Evolutionary conservation across 2,888 invertebrate species (phyloP).

Genomic region (Anticlea derivata): DNA sequence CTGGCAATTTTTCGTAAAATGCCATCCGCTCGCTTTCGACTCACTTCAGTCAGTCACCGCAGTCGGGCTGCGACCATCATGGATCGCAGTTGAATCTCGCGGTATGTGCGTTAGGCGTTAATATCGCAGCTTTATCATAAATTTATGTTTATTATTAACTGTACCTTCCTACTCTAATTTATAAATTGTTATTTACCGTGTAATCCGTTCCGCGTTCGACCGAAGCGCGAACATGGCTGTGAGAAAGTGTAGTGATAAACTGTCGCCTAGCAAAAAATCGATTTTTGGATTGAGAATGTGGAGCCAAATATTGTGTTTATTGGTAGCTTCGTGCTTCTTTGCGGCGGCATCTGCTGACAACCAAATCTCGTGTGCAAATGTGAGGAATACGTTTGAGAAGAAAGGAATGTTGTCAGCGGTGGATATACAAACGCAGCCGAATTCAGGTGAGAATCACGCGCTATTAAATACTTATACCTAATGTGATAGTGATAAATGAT

Average conservation of each 20-base stretch:
- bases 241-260: slow-evolving; percentile 79
- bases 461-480: slow-evolving; percentile 45
- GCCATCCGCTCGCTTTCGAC: slow-evolving; percentile 47
- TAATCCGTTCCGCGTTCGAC: slow-evolving; percentile 46
- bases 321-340: slow-evolving; percentile 68
- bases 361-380: slow-evolving; percentile 77
- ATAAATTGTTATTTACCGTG: slow-evolving; percentile 54
- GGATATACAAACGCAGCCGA: slow-evolving; percentile 77
- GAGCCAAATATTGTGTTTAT: slow-evolving; percentile 75
- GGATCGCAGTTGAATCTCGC: slow-evolving; percentile 70
- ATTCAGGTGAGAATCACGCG: slow-evolving; percentile 78
- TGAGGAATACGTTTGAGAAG: slow-evolving; percentile 76
- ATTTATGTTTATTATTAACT: slow-evolving; percentile 32
- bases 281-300: slow-evolving; percentile 78
- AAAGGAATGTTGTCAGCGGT: slow-evolving; percentile 77
- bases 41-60: slow-evolving; percentile 54
- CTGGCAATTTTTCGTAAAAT: slow-evolving; percentile 29
- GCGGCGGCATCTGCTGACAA: slow-evolving; percentile 61
- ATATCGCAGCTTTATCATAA: slow-evolving; percentile 46
- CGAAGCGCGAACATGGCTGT: slow-evolving; percentile 70
- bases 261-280: slow-evolving; percentile 81
- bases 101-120: slow-evolving; percentile 52
- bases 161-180: slow-evolving; percentile 61
- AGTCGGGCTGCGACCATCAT: slow-evolving; percentile 76
- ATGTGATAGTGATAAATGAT: slow-evolving; percentile 59